phyloP scores from a whole-genome alignment of 2,113 vertebrate species.

The Ptychochromis oligacanthus region DNA sequence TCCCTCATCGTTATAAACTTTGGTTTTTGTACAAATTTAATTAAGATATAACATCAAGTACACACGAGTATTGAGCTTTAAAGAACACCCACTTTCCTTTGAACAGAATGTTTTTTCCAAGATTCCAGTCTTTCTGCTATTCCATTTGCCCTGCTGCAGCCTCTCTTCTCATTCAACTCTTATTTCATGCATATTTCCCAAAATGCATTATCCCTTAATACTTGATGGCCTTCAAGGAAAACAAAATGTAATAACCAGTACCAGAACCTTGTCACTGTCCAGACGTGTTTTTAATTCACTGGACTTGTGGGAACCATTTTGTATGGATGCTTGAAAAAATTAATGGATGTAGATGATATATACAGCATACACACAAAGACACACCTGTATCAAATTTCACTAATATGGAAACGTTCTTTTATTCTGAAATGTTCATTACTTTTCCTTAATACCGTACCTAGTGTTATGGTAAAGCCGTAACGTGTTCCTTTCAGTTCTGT shows the following conservation, averaged over 20 bases:
- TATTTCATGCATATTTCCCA: neutral
- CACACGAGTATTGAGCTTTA: neutral
- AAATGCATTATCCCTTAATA: neutral
- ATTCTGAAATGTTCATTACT: constrained; percentile 58
- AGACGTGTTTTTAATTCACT: constrained; percentile 72
- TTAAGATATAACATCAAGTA: neutral
- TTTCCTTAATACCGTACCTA: constrained; percentile 70
- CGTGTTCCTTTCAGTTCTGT: constrained; percentile 84
- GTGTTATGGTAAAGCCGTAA: constrained; percentile 87
- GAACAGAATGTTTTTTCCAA: neutral
- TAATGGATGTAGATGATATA: constrained; percentile 43
- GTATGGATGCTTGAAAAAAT: constrained; percentile 80
- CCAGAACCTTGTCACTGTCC: constrained; percentile 67
- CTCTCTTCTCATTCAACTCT: neutral
- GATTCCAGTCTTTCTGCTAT: neutral
- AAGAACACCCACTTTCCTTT: neutral
- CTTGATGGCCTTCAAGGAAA: neutral
- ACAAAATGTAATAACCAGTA: neutral
- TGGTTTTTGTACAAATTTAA: neutral
- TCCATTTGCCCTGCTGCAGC: neutral
- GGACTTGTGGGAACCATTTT: constrained; percentile 85
- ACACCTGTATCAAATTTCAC: constrained; percentile 70
- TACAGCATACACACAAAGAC: constrained; percentile 54
- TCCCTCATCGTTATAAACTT: neutral
- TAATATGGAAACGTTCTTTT: constrained; percentile 67